These are phyloP conservation scores for Cheumatopsyche charites DNA, from an alignment of 1,140 invertebrate genomes.

Conservation along the genomic window DNA sequence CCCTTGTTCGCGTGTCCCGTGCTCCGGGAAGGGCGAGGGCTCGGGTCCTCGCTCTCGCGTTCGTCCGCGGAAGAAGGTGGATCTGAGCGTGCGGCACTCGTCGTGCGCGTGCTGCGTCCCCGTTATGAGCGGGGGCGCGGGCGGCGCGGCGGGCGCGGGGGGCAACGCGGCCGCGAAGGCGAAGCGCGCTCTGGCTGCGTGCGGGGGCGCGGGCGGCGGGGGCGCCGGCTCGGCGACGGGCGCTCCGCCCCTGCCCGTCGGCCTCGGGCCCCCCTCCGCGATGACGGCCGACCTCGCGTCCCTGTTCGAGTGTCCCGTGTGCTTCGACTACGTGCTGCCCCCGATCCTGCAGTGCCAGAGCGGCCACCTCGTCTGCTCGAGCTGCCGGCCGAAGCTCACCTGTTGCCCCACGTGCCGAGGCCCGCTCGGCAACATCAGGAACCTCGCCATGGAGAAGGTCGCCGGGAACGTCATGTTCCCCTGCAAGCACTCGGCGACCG, in stretches of 20 bases:
- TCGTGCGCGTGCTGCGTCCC: not conserved
- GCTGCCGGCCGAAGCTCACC: constrained; percentile 93
- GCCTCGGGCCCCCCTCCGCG: constrained; percentile 58
- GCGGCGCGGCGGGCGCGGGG: not conserved
- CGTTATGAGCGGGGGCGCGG: constrained; percentile 10
- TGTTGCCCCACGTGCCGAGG: constrained; percentile 98
- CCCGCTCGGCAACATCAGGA: constrained; percentile 95
- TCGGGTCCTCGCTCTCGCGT: too few species aligned
- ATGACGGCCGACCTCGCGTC: constrained; percentile 88
- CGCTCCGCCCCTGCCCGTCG: constrained; percentile 51
- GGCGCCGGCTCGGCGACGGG: not conserved
- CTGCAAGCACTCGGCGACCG: constrained; percentile 97
- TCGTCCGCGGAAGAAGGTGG: too few species aligned
- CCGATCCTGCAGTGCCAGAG: constrained; percentile 91
- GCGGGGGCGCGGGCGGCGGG: not conserved
- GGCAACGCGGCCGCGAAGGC: not conserved
- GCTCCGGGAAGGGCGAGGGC: too few species aligned
- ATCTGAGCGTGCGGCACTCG: not conserved
- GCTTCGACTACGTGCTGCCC: constrained; percentile 98
- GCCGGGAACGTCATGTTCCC: constrained; percentile 98
- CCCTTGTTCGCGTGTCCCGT: too few species aligned
- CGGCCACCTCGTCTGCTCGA: constrained; percentile 90
- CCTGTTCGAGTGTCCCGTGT: constrained; percentile 99
- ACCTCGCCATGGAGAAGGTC: constrained; percentile 99
- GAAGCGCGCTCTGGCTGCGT: not conserved